These are phyloP conservation scores for Menidia beryllina DNA, from an alignment of 2,113 vertebrate genomes.

Conservation along the genomic window DNA sequence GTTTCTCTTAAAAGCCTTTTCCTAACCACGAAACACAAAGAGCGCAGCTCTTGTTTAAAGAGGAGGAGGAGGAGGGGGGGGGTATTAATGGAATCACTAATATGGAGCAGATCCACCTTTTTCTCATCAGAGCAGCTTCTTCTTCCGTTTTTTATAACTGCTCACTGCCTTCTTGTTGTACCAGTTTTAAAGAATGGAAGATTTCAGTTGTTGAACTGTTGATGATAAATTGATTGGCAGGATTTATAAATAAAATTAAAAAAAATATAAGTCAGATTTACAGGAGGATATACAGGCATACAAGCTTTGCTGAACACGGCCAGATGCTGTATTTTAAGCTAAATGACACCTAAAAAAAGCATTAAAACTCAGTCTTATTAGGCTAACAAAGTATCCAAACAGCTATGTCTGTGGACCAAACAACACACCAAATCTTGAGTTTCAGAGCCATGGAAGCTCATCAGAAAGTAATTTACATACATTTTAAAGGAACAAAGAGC, in stretches of 20 bases:
- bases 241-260: too few species aligned
- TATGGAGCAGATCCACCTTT: slow-evolving; percentile 15
- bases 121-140: slow-evolving; percentile 10
- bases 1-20: slow-evolving; percentile 69
- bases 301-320: too few species aligned
- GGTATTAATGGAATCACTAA: slow-evolving; percentile 59
- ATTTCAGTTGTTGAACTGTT: not conserved
- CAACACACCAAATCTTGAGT: not conserved
- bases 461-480: too few species aligned
- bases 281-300: too few species aligned
- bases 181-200: not conserved
- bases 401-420: not conserved
- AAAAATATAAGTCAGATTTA: too few species aligned
- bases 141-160: slow-evolving; percentile 6
- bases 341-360: not conserved
- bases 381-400: not conserved
- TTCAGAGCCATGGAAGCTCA: not conserved
- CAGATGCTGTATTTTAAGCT: not conserved
- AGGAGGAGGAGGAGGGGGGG: not conserved
- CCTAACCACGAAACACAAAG: slow-evolving; percentile 38
- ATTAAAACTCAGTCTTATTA: not conserved
- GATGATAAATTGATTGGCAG: too few species aligned
- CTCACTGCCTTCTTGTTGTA: slow-evolving; percentile 1
- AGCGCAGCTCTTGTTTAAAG: slow-evolving; percentile 46
- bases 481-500: too few species aligned